Base-by-base conservation (phyloP, 2,888 invertebrate genomes). In the Apodemia hepburni region DNA sequence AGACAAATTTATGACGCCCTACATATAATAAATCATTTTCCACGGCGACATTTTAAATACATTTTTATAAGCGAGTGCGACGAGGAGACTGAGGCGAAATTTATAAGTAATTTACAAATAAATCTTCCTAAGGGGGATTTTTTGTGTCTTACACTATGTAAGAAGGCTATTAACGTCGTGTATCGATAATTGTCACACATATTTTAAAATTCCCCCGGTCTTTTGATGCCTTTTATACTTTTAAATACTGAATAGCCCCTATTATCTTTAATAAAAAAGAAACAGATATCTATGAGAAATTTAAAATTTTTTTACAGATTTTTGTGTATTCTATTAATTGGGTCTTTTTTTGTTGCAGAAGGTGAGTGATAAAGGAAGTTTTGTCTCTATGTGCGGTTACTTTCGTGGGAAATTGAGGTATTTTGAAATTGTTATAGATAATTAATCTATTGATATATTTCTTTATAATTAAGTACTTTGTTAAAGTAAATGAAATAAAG, bases 131-230 rank as follows among this genome's bases (percentile, higher is more conserved):
- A 75, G 77, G 81, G 88, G 87, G 82, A 79, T 72, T 75, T 88
- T 88, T 87, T 86, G 85, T 77, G 73, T 78, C 72, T 74, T 75
- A 77, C 70, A 84, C 85, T 84, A 79, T 88, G 87, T 89, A 87
- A 87, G 82, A 72, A 82, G 80, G 81, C 88, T 88, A 92, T 92
- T 90, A 90, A 86, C 85, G 86, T 86, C 90, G 76, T 91, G 90
- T 92, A 84, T 84, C 78, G 89, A 90, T 92, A 92, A 92, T 92
- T 92, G 92, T 92, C 92, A 84, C 91, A 90, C 90, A 88, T 92
- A 92, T 89, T 89, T 90, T 85, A 88, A 78, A 87, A 85, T 80
- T 80, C 79, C 76, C 75, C 77, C 61, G 67, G 65, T 69, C 75
- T 64, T 64, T 64, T 57, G 33, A 17, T 60, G 58, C 60, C 60